Evolutionary conservation across 2,888 invertebrate species (phyloP).

Genomic region (Sphecodes monilicornis): DNA sequence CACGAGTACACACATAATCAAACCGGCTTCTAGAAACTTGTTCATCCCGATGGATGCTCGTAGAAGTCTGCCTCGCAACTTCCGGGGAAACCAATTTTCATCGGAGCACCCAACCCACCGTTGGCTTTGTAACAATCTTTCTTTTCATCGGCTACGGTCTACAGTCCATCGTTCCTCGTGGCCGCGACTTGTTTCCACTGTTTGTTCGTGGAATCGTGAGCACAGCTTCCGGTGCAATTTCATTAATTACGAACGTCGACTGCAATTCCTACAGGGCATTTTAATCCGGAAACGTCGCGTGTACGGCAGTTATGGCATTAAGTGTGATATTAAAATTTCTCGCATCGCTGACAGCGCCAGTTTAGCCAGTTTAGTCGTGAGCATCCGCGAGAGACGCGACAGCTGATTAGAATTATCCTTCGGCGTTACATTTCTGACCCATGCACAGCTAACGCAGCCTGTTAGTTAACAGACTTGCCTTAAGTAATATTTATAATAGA

Average conservation of each 20-base stretch:
- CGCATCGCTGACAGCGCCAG: background rate
- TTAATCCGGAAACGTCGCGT: constrained; percentile 21
- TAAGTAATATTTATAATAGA: background rate
- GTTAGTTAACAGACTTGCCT: background rate
- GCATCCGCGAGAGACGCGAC: background rate
- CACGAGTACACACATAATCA: background rate
- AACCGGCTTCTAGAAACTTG: background rate
- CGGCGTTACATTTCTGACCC: no score
- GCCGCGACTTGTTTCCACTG: background rate
- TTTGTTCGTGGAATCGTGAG: background rate
- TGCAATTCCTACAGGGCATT: constrained; percentile 1
- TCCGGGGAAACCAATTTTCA: constrained; percentile 15
- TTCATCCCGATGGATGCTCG: background rate
- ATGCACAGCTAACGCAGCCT: no score
- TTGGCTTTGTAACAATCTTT: background rate
- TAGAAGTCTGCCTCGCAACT: background rate
- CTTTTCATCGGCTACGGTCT: background rate
- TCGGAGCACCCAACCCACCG: background rate
- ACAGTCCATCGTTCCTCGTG: background rate
- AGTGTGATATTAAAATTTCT: constrained; percentile 33
- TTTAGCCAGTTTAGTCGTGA: background rate
- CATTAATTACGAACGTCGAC: background rate
- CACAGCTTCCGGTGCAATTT: background rate
- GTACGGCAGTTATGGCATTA: background rate
- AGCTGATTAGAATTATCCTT: background rate